Evolutionary conservation across 1,140 invertebrate genomes (phyloP), one percentile per base, ranked within the genome.

Genomic region (Vanessa atalanta): DNA sequence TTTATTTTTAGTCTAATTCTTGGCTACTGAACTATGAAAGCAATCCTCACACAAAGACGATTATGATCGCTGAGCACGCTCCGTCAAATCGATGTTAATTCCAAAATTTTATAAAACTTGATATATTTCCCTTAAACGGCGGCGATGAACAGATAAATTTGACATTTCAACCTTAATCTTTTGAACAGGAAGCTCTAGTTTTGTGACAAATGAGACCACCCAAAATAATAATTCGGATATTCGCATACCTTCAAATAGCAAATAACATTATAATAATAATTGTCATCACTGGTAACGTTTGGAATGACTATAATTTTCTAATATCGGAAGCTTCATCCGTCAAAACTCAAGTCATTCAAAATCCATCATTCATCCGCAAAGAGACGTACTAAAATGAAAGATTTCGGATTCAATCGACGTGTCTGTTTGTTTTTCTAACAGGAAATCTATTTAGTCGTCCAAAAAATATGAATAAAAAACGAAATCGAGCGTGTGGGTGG

Each of bases 361-460:
- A 89, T 79, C 89, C 88, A 91, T 92, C 87, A 92, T 73, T 92
- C 90, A 91, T 83, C 79, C 80, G 71, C 76, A 89, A 92, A 83
- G 64, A 90, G 89, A 85, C 82, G 83, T 86, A 81, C 79, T 83
- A 85, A 88, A 88, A 85, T 31, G 79, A 77, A 81, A 81, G 15
- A 86, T 87, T 85, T 88, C 72, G 75, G 80, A 89, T 83, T 89
- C 88, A 86, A 92, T 91, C 90, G 90, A 89, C 76, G 83, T 84
- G 69, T 57, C 20, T 92, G 85, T 92, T 92, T 92, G 90, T 91
- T 90, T 91, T 92, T 91, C 83, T 91, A 90, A 87, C 90, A 92
- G 90, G 90, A 92, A 92, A 89, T 83, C 78, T 91, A 92, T 92
- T 88, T 88, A 83, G 88, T 86, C 84, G 80, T 78, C 80, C 88